Evolutionary conservation across 2,797 vertebrate genomes (phyloP), one percentile per base, ranked within the genome.

Genomic region (Pteropus rufus): DNA sequence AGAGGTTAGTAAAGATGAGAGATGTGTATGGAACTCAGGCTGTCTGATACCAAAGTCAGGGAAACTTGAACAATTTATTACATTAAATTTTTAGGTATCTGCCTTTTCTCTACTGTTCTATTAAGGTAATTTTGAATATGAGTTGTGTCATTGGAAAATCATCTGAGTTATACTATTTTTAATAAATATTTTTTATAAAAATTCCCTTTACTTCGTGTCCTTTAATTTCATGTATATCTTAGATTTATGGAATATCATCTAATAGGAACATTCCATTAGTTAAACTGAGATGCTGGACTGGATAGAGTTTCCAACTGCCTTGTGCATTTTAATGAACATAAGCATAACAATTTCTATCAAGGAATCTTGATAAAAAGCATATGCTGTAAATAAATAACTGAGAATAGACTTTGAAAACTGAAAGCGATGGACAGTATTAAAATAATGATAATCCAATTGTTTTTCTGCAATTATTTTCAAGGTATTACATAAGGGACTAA

Each of bases 391-490:
- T 77, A 92, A 92, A 10, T 31, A 87, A 77, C 7, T 65, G 65
- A 41, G 24, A 92, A 82, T 7, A 91, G 19, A 60, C 39, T 49
- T 97, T 64, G 39, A 72, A 82, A 96, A 84, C 82, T 60, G 26
- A 97, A 83, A 96, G 44, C 91, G 91, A 49, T 18, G 15, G 15
- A 70, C 69, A 90, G 19, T 1, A 36, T 97, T 90, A 95, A 96
- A 97, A 94, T 84, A 94, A 88, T 92, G 41, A 92, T 92, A 85
- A 94, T 39, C 72, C 92, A 92, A 91, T 64, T 91, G 26, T 52
- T 93, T 62, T 7, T 46, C 67, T 89, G 11, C 65, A 97, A 95
- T 97, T 95, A 91, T 96, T 93, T 96, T 94, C 84, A 95, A 97
- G 73, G 41, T 91, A 79, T 70, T 94, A 93, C 34, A 31, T 75